These are phyloP conservation scores for Drymodes brunneopygia DNA, from an alignment of 2,113 vertebrate genomes.

Conservation along the genomic window DNA sequence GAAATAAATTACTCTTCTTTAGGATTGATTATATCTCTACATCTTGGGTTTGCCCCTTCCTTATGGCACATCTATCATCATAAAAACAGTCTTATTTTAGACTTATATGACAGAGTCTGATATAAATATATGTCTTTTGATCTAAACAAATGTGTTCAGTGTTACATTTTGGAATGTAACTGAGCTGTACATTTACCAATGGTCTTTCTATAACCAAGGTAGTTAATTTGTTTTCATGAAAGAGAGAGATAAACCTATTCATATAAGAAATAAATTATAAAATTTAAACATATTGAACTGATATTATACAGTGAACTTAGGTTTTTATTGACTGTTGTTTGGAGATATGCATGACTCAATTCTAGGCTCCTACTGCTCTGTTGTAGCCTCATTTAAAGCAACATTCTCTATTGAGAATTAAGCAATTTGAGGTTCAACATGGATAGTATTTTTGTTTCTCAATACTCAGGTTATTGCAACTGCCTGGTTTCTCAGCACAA, in stretches of 20 bases:
- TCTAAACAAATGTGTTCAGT: background rate
- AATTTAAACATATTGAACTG: background rate
- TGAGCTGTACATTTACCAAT: background rate
- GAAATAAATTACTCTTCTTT: background rate
- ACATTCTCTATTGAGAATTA: background rate
- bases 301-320: background rate
- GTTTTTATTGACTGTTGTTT: background rate
- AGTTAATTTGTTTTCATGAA: background rate
- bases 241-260: background rate
- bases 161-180: background rate
- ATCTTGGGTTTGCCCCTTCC: background rate
- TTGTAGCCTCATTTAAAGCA: background rate
- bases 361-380: background rate
- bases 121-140: background rate
- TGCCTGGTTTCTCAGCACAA: background rate
- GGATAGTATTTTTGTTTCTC: background rate
- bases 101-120: background rate
- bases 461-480: background rate
- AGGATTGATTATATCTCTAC: background rate
- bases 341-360: background rate
- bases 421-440: background rate
- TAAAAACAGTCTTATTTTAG: background rate
- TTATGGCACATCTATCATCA: background rate
- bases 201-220: background rate
- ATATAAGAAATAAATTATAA: background rate